Percentiles rank a stretch among this genome's conserved stretches.
Conservation (phyloP, 1,140 invertebrate genomes). For the Drosophila lowei region DNA sequence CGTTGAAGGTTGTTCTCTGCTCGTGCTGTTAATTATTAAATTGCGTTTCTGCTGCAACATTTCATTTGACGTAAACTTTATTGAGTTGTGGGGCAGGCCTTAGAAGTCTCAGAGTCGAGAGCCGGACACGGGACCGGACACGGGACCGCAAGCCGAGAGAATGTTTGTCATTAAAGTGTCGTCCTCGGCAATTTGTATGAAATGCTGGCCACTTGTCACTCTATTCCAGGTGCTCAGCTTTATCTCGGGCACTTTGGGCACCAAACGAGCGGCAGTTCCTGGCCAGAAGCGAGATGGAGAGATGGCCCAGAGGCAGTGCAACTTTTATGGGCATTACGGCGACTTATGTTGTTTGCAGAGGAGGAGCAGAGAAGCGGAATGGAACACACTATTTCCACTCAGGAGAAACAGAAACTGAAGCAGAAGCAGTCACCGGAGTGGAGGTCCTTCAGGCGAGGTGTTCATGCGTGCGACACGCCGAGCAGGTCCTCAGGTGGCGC, state of each 20-base stretch:
- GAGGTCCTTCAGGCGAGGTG: conserved; percentile 63
- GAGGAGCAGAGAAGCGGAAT: background rate
- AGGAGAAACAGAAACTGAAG: conserved; percentile 18
- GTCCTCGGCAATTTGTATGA: conserved; percentile 76
- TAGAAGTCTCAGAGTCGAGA: conserved; percentile 1
- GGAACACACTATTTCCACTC: conserved; percentile 19
- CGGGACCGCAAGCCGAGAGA: conserved; percentile 6
- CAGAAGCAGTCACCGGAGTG: conserved; percentile 8
- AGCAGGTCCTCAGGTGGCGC: conserved; percentile 32
- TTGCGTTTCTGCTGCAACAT: conserved; percentile 79
- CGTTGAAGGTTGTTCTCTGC: conserved; percentile 36
- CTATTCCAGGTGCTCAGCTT: conserved; percentile 75
- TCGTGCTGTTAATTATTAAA: conserved; percentile 81
- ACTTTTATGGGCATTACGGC: conserved; percentile 80
- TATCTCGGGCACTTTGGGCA: conserved; percentile 72
- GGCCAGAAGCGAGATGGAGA: background rate
- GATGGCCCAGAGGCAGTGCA: conserved; percentile 44
- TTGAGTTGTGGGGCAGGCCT: conserved; percentile 66
- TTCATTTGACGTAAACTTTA: conserved; percentile 75
- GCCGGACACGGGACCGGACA: no score
- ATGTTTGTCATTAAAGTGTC: conserved; percentile 78
- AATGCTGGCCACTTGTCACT: conserved; percentile 79
- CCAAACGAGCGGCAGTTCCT: conserved; percentile 27
- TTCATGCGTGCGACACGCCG: conserved; percentile 79
- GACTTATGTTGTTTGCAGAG: conserved; percentile 74